Percentiles rank a stretch among this genome's conserved stretches.
phyloP scores from a whole-genome alignment of 2,113 vertebrate species.

The Microtus richardsoni region DNA sequence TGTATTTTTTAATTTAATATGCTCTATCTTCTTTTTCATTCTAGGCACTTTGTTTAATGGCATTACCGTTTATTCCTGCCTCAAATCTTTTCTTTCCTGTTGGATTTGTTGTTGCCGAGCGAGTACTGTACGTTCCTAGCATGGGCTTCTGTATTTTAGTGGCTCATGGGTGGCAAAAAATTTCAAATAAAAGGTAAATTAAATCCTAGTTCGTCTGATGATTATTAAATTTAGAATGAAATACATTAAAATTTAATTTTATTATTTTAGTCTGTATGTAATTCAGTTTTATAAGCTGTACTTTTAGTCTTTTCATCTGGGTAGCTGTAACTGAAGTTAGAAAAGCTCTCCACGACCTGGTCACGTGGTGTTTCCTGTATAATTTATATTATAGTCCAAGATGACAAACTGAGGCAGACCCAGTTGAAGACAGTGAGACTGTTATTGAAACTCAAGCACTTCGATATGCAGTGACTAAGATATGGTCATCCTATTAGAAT shows the following conservation, averaged over 20 bases:
- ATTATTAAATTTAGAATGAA: conserved; percentile 19
- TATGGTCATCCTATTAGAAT: not conserved
- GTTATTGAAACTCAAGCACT: conserved; percentile 38
- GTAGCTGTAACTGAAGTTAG: conserved; percentile 2
- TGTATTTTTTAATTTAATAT: conserved; percentile 36
- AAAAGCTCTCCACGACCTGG: not conserved
- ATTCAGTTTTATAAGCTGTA: conserved; percentile 1
- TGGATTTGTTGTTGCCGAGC: conserved; percentile 97
- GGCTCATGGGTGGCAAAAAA: conserved; percentile 94
- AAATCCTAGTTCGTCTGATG: conserved; percentile 64
- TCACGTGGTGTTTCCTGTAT: not conserved
- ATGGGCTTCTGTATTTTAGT: conserved; percentile 99
- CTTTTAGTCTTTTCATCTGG: conserved; percentile 8
- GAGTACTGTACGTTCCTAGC: conserved; percentile 98
- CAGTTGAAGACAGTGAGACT: conserved; percentile 26
- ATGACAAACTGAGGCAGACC: conserved; percentile 15
- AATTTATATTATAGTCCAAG: conserved; percentile 41
- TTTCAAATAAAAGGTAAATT: conserved; percentile 92
- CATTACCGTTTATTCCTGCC: conserved; percentile 96
- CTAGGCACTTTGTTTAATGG: conserved; percentile 96
- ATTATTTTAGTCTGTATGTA: not conserved
- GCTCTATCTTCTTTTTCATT: conserved; percentile 75
- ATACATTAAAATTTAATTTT: not conserved
- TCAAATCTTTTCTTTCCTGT: conserved; percentile 99
- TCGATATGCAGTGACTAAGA: conserved; percentile 1